Conservation (phyloP, 2,113 vertebrate species). For the Lucifuga dentata region DNA sequence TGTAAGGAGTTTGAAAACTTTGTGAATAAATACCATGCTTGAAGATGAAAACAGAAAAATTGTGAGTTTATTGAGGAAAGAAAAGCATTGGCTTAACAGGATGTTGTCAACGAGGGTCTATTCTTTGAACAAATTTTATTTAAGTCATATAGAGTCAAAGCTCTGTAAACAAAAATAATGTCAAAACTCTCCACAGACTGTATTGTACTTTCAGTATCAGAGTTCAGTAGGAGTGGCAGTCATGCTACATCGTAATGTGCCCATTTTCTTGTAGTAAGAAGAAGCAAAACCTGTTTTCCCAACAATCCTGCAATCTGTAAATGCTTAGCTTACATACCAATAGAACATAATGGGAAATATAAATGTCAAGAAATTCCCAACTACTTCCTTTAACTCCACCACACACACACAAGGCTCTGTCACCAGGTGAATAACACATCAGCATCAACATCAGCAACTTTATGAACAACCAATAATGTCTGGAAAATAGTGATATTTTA, state of each 20-base stretch:
- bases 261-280: slow-evolving; percentile 5
- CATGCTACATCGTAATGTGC: neutral
- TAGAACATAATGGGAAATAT: neutral
- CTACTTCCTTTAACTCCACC: slow-evolving; percentile 8
- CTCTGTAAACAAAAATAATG: no score
- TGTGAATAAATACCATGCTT: neutral
- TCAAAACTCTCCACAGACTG: no score
- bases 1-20: neutral
- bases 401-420: neutral
- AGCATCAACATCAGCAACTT: no score
- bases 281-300: slow-evolving; percentile 36
- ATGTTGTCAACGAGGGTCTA: neutral
- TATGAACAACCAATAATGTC: no score
- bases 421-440: no score
- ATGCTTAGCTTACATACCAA: neutral
- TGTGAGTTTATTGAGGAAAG: no score
- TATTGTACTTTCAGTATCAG: neutral
- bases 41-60: neutral
- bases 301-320: neutral
- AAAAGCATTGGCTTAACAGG: neutral
- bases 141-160: no score
- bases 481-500: no score
- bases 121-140: no score
- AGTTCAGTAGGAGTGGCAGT: neutral
- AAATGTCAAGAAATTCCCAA: neutral